Percentiles rank a stretch among this genome's conserved stretches.
These are phyloP conservation scores for Ciconia maguari DNA, from an alignment of 2,113 vertebrate genomes.

Conservation along the genomic window DNA sequence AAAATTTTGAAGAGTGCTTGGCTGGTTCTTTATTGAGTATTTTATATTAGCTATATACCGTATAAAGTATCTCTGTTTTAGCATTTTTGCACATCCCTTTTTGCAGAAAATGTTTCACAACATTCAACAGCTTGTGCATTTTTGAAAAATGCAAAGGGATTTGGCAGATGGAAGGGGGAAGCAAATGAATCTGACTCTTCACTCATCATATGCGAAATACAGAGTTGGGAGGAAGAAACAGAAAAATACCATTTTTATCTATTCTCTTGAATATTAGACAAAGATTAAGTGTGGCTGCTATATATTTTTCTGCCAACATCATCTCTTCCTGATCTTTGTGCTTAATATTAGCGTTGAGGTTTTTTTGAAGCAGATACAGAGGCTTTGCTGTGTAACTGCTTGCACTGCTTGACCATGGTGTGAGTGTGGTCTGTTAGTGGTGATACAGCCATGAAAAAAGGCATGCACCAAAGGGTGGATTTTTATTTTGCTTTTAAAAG, in stretches of 20 bases:
- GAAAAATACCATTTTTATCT: background rate
- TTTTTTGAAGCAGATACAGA: background rate
- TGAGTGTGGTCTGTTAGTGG: background rate
- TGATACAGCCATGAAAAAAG: background rate
- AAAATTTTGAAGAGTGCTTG: background rate
- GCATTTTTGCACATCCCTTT: background rate
- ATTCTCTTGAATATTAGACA: background rate
- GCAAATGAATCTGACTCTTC: background rate
- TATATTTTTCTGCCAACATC: background rate
- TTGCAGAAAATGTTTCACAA: background rate
- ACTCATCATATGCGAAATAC: rapidly evolving
- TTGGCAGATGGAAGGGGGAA: background rate
- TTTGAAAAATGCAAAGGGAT: background rate
- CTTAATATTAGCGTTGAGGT: background rate
- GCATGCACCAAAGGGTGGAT: background rate
- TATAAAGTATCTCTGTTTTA: background rate
- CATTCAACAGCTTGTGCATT: background rate
- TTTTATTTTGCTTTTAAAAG: background rate
- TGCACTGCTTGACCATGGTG: background rate
- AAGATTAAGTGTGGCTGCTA: background rate
- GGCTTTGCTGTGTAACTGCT: background rate
- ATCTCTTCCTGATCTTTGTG: background rate
- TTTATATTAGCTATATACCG: background rate
- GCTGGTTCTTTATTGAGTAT: background rate
- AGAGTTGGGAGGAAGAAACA: background rate